phyloP scores from a whole-genome alignment of 2,797 vertebrate species.

The Gephyroberyx darwinii region DNA sequence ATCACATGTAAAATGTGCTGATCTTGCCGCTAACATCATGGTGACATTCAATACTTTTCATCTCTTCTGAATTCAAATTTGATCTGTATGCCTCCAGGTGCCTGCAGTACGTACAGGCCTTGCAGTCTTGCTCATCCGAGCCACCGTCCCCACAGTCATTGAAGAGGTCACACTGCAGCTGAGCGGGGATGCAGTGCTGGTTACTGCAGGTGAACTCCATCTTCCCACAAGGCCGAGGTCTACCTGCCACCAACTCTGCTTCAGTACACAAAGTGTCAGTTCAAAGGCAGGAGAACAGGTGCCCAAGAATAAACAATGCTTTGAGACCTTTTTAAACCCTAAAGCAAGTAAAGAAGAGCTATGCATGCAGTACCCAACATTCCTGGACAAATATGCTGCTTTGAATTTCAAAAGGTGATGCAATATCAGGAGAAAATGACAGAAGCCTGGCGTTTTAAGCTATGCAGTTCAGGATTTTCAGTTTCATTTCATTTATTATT shows the following conservation, averaged over 20 bases:
- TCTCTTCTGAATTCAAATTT: conserved; percentile 49
- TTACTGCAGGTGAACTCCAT: conserved; percentile 93
- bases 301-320: too few species aligned
- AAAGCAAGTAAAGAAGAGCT: too few species aligned
- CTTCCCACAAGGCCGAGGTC: conserved; percentile 91
- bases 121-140: conserved; percentile 94
- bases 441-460: background rate
- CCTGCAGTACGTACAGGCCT: conserved; percentile 85
- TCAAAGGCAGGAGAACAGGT: background rate
- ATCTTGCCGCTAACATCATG: conserved; percentile 17
- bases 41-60: conserved; percentile 52
- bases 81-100: conserved; percentile 32
- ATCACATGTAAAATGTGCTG: conserved; percentile 45
- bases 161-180: conserved; percentile 92
- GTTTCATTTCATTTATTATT: too few species aligned
- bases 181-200: conserved; percentile 88
- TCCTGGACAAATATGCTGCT: background rate
- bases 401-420: background rate
- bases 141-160: conserved; percentile 94
- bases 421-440: background rate
- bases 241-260: conserved; percentile 83
- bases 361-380: background rate
- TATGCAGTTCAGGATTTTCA: too few species aligned
- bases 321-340: too few species aligned
- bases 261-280: conserved; percentile 31